Evolutionary conservation across 2,797 vertebrate species (phyloP), one percentile per base, ranked within the genome.

Genomic region (Ctenopoma kingsleyae): DNA sequence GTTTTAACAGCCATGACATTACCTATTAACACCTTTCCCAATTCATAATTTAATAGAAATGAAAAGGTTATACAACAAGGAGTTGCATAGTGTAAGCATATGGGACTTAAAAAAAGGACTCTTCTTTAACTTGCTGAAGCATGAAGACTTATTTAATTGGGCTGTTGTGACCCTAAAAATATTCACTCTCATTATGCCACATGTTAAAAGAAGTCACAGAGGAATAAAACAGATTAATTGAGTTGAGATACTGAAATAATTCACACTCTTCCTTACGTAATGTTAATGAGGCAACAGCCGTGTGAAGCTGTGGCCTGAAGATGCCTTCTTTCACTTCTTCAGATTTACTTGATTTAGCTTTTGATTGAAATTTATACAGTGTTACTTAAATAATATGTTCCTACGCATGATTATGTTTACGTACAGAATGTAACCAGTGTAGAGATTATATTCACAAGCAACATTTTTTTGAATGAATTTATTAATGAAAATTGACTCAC

Each of bases 61-160:
- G 4, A 15, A 69, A 55, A 47, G 17, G 49, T 74, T 68, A 59
- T 36, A 63, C 54, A 77, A 74, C 30, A 40, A 53, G 32, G 57
- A 55, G 43, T 52, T 60, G 51, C 48, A 15, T 48, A 16, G 50
- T 40, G 12, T 41, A 20, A 52, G 65, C 55, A 40, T 57, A 19
- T 64, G 62, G 71, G 63, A 78, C 55, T 60, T 50, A 56, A 76
- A 72, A 74, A 76, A 64, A 30, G 72, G 51, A 22, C 40, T 76
- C 57, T 69, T 49, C 64, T 75, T 58, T 62, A 59, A 71, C 6
- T 32, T 50, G 7, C 16, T 53, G 74, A 72, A 72, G 78, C 81
- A 25, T 71, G 47, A 60, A 41, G 23, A 75, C 74, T 59, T 67
- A 54, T 83, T 83, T 76, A 83, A 78, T 76, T 80, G 70, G 63